Base-by-base conservation (phyloP, 2,888 invertebrate genomes). In the Tipula helvola region DNA sequence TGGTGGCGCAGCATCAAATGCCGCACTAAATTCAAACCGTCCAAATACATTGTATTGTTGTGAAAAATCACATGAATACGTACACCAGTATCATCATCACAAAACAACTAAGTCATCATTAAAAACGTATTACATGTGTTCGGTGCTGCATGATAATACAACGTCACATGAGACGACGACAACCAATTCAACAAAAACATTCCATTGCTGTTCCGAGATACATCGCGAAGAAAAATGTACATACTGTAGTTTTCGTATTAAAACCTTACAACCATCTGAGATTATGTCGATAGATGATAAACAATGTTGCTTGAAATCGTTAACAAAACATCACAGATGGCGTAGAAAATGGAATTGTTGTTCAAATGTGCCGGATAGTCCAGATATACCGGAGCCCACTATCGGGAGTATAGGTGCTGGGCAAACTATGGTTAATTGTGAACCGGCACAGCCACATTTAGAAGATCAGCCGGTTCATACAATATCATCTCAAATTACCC, bases 331-430 rank as follows among this genome's bases (percentile, higher is more conserved):
- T 87, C 92, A 92, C 88, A 90, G 92, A 39, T 92, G 91, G 91
- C 90, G 92, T 52, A 92, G 92, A 88, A 93, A 93, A 91, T 94
- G 93, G 93, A 93, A 93, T 89, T 94, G 93, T 88, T 94, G 93
- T 88, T 91, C 93, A 83, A 93, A 92, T 44, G 93, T 93, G 8
- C 93, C 93, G 0, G 93, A 93, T 88, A 93, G 93, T 90, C 93
- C 93, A 0, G 93, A 93, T 89, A 92, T 93, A 39, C 86, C 86
- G 5, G 28, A 57, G 52, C 47, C 86, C 1, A 44, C 36, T 13
- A 52, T 86, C 44, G 47, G 36, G 12, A 36, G 44, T 18, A 18
- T 42, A 8, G 42, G 12, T 85, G 85, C 18, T 16, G 41, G 41
- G 3, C 85, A 85, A 85, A 41, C 41, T 16, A 87, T 87, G 36